Conservation (phyloP, 2,888 invertebrate genomes). For the Opisthograptis luteolata region DNA sequence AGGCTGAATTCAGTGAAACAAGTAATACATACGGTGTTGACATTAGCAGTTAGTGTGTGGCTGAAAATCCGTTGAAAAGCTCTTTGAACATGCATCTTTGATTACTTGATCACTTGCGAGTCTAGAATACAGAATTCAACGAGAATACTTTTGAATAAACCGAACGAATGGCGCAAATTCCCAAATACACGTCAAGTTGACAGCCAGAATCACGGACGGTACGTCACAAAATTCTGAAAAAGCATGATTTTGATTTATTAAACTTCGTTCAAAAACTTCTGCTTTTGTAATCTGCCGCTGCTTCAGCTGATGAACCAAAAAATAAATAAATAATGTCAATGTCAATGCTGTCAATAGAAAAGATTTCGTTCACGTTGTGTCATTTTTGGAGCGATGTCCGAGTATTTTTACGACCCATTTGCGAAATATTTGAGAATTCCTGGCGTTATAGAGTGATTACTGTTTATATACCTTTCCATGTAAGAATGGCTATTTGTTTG, state of each 20-base stretch:
- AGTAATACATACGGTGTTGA: slow-evolving; percentile 51
- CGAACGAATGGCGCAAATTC: neutral
- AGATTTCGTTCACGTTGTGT: too few relatives aligned
- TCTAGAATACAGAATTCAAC: neutral
- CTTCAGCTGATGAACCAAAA: too few relatives aligned
- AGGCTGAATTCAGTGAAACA: neutral
- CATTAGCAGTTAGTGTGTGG: slow-evolving; percentile 45
- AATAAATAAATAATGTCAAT: too few relatives aligned
- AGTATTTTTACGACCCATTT: slow-evolving; percentile 57
- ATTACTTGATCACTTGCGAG: neutral
- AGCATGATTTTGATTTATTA: too few relatives aligned
- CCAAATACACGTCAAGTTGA: too few relatives aligned
- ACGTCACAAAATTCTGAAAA: too few relatives aligned
- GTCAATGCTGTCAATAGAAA: slow-evolving; percentile 54
- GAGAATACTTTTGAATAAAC: neutral
- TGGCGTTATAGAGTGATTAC: slow-evolving; percentile 44
- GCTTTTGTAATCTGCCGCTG: too few relatives aligned
- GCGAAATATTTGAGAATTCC: slow-evolving; percentile 51
- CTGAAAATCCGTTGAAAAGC: slow-evolving; percentile 51
- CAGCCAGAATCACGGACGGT: too few relatives aligned
- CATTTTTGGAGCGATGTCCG: slow-evolving; percentile 50
- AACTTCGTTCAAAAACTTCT: too few relatives aligned
- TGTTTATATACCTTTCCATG: too few relatives aligned
- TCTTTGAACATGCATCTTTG: slow-evolving; percentile 57
- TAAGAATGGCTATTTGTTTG: slow-evolving; percentile 84